These are phyloP conservation scores for Patella vulgata DNA, from an alignment of 1,140 invertebrate species.

Conservation along the genomic window DNA sequence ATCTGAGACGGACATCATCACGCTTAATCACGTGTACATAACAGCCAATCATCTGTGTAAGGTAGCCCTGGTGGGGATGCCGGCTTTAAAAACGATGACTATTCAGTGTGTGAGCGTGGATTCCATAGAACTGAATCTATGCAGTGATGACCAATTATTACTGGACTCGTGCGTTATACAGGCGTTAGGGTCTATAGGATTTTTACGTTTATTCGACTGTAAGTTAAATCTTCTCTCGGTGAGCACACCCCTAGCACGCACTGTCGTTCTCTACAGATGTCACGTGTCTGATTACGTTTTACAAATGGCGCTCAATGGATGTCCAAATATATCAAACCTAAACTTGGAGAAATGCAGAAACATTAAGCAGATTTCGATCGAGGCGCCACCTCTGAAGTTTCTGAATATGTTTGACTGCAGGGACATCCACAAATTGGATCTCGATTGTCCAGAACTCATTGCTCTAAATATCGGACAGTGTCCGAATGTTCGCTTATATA, in stretches of 20 bases:
- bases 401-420: slow-evolving; percentile 57
- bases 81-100: slow-evolving; percentile 51
- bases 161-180: slow-evolving; percentile 59
- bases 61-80: slow-evolving; percentile 52
- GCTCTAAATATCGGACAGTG: slow-evolving; percentile 58
- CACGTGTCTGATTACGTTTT: slow-evolving; percentile 56
- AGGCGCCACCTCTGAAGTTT: slow-evolving; percentile 47
- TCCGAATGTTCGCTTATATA: slow-evolving; percentile 46
- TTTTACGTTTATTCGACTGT: slow-evolving; percentile 58
- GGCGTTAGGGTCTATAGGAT: slow-evolving; percentile 54
- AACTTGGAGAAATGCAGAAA: slow-evolving; percentile 57
- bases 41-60: slow-evolving; percentile 59
- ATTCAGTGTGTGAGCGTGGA: slow-evolving; percentile 57
- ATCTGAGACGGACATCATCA: slow-evolving; percentile 53
- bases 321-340: slow-evolving; percentile 53
- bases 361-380: slow-evolving; percentile 44
- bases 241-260: slow-evolving; percentile 50
- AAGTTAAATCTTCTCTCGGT: slow-evolving; percentile 55
- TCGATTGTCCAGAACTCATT: slow-evolving; percentile 52
- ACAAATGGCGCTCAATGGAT: slow-evolving; percentile 56
- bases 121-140: slow-evolving; percentile 57
- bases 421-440: slow-evolving; percentile 42
- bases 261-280: slow-evolving; percentile 59
- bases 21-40: slow-evolving; percentile 58
- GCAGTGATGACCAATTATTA: slow-evolving; percentile 56